Evolutionary conservation across 2,888 invertebrate species (phyloP).

Genomic region (Drosophila maculinotata): DNA sequence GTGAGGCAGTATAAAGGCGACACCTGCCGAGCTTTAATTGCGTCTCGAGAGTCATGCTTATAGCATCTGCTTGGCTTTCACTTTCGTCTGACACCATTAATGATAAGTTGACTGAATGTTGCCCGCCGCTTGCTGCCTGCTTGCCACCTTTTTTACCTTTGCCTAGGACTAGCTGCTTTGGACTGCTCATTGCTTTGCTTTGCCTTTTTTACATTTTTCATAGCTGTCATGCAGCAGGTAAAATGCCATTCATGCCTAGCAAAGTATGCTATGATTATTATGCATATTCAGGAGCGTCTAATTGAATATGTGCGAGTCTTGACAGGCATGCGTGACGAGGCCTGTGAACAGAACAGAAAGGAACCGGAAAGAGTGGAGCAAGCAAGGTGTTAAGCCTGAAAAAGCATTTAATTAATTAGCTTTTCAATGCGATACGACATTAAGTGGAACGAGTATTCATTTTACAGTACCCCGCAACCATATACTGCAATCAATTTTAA

Average conservation of each 20-base stretch:
- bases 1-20: conserved; percentile 9
- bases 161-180: not conserved
- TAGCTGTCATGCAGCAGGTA: conserved; percentile 22
- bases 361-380: not conserved
- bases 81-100: conserved; percentile 66
- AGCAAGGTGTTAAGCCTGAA: conserved; percentile 36
- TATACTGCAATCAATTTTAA: no score
- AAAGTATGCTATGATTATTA: conserved; percentile 56
- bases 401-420: conserved; percentile 67
- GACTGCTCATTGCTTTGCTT: conserved; percentile 2
- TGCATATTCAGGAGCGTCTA: conserved; percentile 70
- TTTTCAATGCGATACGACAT: conserved; percentile 20
- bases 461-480: not conserved
- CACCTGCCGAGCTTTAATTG: conserved; percentile 66
- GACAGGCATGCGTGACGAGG: conserved; percentile 32
- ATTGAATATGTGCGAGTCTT: conserved; percentile 61
- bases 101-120: conserved; percentile 44
- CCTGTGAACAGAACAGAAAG: not conserved
- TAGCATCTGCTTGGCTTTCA: conserved; percentile 69
- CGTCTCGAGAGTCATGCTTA: conserved; percentile 69
- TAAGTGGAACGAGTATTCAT: not conserved
- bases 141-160: not conserved
- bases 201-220: conserved; percentile 4
- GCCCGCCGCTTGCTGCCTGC: conserved; percentile 3
- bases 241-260: conserved; percentile 51